phyloP scores from a whole-genome alignment of 2,888 invertebrate genomes.

The Spialia ferax region DNA sequence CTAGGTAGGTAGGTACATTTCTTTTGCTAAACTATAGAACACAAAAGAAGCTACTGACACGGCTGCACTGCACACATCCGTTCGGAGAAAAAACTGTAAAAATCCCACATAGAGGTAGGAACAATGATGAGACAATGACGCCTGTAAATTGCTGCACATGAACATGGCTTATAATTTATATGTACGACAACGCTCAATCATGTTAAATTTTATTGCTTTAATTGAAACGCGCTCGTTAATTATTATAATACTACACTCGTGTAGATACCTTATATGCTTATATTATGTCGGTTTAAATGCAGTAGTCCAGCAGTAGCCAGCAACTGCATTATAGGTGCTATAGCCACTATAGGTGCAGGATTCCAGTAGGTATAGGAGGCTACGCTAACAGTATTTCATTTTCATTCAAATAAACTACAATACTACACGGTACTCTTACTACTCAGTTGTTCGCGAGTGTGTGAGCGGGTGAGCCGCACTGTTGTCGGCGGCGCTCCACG shows the following conservation, averaged over 20 bases:
- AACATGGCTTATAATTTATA: no score
- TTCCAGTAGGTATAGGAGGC: slow-evolving; percentile 38
- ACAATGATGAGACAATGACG: no score
- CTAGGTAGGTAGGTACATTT: no score
- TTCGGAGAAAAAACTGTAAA: no score
- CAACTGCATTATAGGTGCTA: neutral
- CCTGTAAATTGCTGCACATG: no score
- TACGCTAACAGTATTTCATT: slow-evolving; percentile 28
- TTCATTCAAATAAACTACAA: slow-evolving; percentile 26
- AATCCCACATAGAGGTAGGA: no score
- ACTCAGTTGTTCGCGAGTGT: slow-evolving; percentile 46
- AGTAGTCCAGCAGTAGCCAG: neutral
- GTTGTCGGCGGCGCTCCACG: slow-evolving; percentile 34
- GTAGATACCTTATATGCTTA: no score
- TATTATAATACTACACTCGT: neutral
- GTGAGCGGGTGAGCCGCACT: slow-evolving; percentile 37
- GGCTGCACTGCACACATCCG: no score
- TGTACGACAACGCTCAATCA: neutral
- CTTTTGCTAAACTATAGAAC: no score
- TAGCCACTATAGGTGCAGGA: slow-evolving; percentile 9
- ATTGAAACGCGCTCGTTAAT: slow-evolving; percentile 2
- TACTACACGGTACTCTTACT: neutral
- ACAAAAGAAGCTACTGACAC: no score
- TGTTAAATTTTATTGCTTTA: neutral
- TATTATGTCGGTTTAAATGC: neutral